A percentile compares a stretch with the other conserved stretches of the same genome.
Evolutionary conservation across 2,113 vertebrate species (phyloP).

Genomic region (Antennarius striatus): DNA sequence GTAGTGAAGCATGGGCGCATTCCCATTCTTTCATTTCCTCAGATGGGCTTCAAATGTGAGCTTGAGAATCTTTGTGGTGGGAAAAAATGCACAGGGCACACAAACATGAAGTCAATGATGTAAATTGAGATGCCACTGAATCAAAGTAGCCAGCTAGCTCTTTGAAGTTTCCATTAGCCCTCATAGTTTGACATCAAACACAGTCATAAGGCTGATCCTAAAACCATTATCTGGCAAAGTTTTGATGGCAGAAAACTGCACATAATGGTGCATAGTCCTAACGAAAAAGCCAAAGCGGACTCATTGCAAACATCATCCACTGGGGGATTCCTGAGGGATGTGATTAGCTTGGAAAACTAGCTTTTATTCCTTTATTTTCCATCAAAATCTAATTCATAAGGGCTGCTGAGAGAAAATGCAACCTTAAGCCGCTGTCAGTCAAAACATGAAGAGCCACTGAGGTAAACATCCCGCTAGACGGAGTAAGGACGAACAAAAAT

Average conservation of each 20-base stretch:
- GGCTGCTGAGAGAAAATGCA: constrained; percentile 34
- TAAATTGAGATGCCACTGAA: constrained; percentile 72
- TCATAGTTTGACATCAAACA: constrained; percentile 76
- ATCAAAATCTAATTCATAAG: constrained; percentile 26
- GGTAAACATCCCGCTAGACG: constrained; percentile 31
- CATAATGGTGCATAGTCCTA: constrained; percentile 29
- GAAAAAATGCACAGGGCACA: constrained; percentile 37
- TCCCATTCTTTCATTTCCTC: constrained; percentile 9
- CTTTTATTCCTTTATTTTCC: constrained; percentile 34
- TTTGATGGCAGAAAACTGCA: constrained; percentile 33
- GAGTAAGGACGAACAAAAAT: constrained; percentile 10
- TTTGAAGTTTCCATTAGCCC: constrained; percentile 80
- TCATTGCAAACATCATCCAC: constrained; percentile 22
- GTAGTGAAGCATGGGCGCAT: constrained; percentile 3
- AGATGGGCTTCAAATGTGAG: constrained; percentile 34
- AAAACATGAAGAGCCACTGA: constrained; percentile 4
- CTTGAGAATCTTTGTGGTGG: constrained; percentile 58
- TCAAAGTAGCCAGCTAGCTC: constrained; percentile 60
- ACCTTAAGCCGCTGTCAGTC: constrained; percentile 50
- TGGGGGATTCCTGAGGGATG: constrained; percentile 8
- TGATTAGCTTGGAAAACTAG: constrained; percentile 31
- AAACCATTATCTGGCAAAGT: constrained; percentile 71
- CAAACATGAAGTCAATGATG: constrained; percentile 65
- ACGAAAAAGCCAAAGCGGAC: constrained; percentile 24
- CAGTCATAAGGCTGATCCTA: constrained; percentile 59